A percentile compares a stretch with the other conserved stretches of the same genome.
phyloP scores from a whole-genome alignment of 2,113 vertebrate species.

The Sardina pilchardus region DNA sequence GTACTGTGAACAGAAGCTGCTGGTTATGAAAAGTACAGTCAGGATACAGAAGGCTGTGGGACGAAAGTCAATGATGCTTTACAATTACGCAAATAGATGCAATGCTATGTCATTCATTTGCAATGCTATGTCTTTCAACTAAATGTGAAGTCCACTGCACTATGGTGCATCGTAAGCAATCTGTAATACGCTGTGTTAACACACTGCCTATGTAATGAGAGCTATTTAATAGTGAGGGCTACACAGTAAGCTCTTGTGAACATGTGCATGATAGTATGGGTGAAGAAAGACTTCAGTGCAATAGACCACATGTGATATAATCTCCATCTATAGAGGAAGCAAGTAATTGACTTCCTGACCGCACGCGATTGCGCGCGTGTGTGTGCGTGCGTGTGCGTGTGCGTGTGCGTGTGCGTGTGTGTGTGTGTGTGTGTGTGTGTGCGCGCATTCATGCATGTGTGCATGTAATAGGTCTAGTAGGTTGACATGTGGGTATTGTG shows the following conservation, averaged over 20 bases:
- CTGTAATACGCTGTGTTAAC: neutral
- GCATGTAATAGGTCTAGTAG: no score
- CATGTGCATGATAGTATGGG: neutral
- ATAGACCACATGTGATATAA: neutral
- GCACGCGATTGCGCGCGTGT: no score
- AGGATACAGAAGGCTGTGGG: neutral
- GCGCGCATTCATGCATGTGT: neutral
- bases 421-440: neutral
- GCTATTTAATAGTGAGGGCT: neutral
- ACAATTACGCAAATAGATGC: neutral
- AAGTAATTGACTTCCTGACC: neutral
- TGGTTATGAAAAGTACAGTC: neutral
- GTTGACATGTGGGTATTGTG: no score
- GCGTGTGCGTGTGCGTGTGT: constrained; percentile 9
- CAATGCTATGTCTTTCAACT: no score
- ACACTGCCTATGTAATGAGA: neutral
- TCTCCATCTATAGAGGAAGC: neutral
- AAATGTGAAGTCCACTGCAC: no score
- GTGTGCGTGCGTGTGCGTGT: constrained; percentile 18
- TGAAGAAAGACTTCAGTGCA: neutral
- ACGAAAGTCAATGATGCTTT: neutral
- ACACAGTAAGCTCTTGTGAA: neutral
- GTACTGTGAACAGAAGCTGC: no score
- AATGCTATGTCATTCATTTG: no score
- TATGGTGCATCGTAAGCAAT: no score